phyloP scores from a whole-genome alignment of 2,797 vertebrate genomes.

The Ctenochaetus hawaiiensis region DNA sequence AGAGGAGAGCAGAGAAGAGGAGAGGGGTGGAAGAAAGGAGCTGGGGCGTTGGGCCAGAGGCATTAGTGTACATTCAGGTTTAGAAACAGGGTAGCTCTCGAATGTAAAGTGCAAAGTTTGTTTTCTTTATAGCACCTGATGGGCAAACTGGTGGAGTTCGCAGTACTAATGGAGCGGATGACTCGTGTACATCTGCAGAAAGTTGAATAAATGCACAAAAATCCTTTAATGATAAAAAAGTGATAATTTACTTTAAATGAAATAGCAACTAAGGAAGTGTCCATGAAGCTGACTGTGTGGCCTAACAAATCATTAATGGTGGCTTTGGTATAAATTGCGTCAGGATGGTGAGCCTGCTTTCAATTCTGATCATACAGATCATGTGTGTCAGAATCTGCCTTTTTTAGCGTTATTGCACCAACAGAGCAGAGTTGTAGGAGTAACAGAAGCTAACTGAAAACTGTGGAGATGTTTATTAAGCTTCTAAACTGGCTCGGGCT shows the following conservation, averaged over 20 bases:
- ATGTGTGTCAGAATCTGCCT: conserved; percentile 6
- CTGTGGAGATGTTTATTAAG: neutral
- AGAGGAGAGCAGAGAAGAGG: conserved; percentile 3
- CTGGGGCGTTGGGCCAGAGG: neutral
- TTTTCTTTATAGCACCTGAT: neutral
- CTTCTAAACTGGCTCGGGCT: neutral
- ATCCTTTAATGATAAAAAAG: neutral
- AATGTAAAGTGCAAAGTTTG: conserved; percentile 3
- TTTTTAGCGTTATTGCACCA: neutral
- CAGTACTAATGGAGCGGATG: neutral
- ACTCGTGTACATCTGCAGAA: neutral
- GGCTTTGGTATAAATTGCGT: neutral
- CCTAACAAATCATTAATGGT: neutral
- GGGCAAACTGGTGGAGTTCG: neutral
- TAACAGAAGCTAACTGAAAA: neutral
- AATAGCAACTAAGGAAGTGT: neutral
- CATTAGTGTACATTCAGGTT: neutral
- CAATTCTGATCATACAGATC: neutral
- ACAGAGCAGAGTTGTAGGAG: neutral
- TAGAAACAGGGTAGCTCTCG: conserved; percentile 12
- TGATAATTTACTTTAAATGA: neutral
- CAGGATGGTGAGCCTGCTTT: neutral
- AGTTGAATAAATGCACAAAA: neutral
- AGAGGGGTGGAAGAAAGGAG: neutral
- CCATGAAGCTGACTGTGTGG: neutral